A percentile compares a stretch with the other conserved stretches of the same genome.
Conservation (phyloP, 2,888 invertebrate genomes). For the Drosophila crucigera region DNA sequence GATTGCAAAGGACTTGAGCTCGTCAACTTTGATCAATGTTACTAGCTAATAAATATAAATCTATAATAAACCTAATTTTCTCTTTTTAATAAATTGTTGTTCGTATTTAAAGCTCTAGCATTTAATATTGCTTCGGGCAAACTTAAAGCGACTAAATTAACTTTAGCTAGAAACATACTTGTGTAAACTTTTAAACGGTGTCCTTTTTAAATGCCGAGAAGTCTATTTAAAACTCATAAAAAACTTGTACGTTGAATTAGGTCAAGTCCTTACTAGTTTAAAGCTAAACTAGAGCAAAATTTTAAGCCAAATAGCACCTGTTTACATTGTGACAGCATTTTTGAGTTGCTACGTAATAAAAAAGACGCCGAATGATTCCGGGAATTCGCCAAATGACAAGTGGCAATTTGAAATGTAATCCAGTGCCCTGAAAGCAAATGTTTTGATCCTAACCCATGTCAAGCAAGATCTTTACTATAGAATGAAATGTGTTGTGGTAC, state of each 20-base stretch:
- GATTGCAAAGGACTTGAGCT: neutral
- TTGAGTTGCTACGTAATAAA: conserved; percentile 3
- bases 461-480: conserved; percentile 42
- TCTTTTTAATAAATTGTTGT: neutral
- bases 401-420: conserved; percentile 39
- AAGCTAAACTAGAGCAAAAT: neutral
- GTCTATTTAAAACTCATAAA: neutral
- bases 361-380: neutral
- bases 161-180: neutral
- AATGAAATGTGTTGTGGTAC: conserved; percentile 29
- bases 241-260: no score
- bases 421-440: conserved; percentile 21
- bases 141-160: neutral
- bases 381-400: conserved; percentile 34
- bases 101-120: neutral
- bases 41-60: neutral
- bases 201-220: neutral
- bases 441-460: conserved; percentile 50
- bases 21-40: neutral
- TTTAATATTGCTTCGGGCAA: neutral
- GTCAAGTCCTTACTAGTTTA: neutral
- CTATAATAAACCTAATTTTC: neutral
- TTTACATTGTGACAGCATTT: conserved; percentile 11
- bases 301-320: conserved; percentile 2
- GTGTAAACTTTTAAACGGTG: neutral